Percentiles rank a stretch among this genome's conserved stretches.
These are phyloP conservation scores for Homarus gammarus DNA, from an alignment of 2,888 invertebrate genomes.

Conservation along the genomic window DNA sequence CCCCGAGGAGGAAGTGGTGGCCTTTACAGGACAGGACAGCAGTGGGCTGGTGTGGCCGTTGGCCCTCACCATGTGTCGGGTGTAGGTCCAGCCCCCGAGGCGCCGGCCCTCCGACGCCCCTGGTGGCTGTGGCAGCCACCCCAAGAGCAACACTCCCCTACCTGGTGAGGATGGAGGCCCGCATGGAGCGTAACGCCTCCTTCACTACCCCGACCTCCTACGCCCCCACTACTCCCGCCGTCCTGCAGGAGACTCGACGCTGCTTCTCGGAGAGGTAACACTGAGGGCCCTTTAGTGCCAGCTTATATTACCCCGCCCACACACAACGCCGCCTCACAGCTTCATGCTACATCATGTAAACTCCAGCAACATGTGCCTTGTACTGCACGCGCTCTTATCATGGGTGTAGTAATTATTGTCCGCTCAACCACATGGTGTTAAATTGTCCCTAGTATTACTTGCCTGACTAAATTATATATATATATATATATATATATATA, in stretches of 20 bases:
- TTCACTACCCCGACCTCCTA: conserved; percentile 69
- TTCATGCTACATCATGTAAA: not conserved
- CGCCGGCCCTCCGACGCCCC: conserved; percentile 23
- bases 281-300: not conserved
- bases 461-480: no score
- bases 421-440: no score
- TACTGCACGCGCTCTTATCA: no score
- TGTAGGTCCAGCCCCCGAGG: conserved; percentile 28
- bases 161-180: conserved; percentile 66
- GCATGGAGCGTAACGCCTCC: conserved; percentile 75
- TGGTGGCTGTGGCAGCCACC: conserved; percentile 11
- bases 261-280: conserved; percentile 76
- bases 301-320: not conserved
- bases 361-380: no score
- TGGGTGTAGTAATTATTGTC: no score
- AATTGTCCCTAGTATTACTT: no score
- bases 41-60: not conserved
- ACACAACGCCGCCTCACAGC: not conserved
- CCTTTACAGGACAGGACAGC: not conserved
- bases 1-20: not conserved
- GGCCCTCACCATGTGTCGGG: conserved; percentile 14
- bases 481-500: no score
- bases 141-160: not conserved
- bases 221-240: conserved; percentile 48
- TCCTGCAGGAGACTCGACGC: conserved; percentile 73